Evolutionary conservation across 2,113 vertebrate species (phyloP).

Genomic region (Melanocharis versteri): DNA sequence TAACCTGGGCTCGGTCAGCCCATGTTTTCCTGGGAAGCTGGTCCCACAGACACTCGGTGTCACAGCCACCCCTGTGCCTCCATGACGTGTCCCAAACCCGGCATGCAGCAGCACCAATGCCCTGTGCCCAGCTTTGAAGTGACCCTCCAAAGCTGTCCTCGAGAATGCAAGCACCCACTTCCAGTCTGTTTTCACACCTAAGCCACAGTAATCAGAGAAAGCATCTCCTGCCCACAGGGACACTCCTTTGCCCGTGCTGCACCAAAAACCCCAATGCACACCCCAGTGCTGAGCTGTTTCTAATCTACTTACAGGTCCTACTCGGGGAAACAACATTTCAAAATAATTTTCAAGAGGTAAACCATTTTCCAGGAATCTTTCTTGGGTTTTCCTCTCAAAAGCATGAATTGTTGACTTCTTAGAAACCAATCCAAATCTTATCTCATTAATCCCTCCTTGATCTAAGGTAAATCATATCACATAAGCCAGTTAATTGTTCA

Average conservation of each 20-base stretch:
- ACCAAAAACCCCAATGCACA: rapidly evolving
- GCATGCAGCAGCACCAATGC: rapidly evolving
- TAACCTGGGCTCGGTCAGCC: not conserved
- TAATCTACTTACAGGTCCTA: not conserved
- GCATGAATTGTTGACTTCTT: not conserved
- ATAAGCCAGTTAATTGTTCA: not conserved
- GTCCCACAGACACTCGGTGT: not conserved
- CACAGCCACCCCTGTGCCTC: not conserved
- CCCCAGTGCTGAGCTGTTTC: not conserved
- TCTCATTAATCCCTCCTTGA: not conserved
- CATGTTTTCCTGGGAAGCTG: not conserved
- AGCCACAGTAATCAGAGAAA: not conserved
- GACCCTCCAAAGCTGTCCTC: not conserved
- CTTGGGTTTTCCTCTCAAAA: not conserved
- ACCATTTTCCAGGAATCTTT: not conserved
- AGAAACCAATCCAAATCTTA: not conserved
- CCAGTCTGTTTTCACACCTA: not conserved
- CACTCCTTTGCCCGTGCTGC: not conserved
- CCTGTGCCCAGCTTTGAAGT: not conserved
- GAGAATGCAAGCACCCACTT: not conserved
- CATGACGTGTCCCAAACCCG: rapidly evolving
- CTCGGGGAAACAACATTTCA: not conserved
- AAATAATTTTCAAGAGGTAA: not conserved
- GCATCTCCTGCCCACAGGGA: not conserved
- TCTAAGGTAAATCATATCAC: not conserved